Conservation (phyloP, 2,888 invertebrate species). For the Melieria picta region DNA sequence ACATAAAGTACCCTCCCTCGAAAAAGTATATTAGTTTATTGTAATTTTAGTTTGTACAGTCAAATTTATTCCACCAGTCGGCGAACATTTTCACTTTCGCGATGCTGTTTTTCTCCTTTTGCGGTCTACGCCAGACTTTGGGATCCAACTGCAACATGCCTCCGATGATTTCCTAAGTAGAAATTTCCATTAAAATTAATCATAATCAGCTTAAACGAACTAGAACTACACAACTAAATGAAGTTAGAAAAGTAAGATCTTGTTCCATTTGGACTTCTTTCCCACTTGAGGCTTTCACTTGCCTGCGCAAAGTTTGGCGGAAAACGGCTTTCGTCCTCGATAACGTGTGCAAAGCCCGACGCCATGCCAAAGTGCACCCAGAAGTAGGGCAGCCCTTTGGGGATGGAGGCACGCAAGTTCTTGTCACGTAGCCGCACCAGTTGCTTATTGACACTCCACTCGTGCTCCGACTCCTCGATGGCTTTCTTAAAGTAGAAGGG, state of each 20-base stretch:
- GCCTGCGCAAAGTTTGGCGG: slow-evolving; percentile 91
- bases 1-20: too few species aligned
- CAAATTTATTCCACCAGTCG: slow-evolving; percentile 76
- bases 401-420: slow-evolving; percentile 83
- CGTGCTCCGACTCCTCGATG: slow-evolving; percentile 91
- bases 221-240: background rate
- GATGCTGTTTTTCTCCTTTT: slow-evolving; percentile 68
- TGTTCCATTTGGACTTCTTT: too few species aligned
- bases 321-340: slow-evolving; percentile 91
- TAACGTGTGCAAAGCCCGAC: slow-evolving; percentile 95
- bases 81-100: slow-evolving; percentile 78
- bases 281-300: slow-evolving; percentile 29
- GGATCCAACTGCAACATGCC: slow-evolving; percentile 93
- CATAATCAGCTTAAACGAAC: too few species aligned
- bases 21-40: too few species aligned
- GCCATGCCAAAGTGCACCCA: slow-evolving; percentile 92
- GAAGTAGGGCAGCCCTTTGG: slow-evolving; percentile 95
- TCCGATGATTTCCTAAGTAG: slow-evolving; percentile 85
- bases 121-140: slow-evolving; percentile 85
- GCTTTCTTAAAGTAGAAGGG: slow-evolving; percentile 99
- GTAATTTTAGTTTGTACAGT: slow-evolving; percentile 65
- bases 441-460: slow-evolving; percentile 97
- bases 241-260: background rate
- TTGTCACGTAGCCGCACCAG: slow-evolving; percentile 74
- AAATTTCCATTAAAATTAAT: slow-evolving; percentile 34